Conservation (phyloP, 2,113 vertebrate species). For the Brachionichthys hirsutus region DNA sequence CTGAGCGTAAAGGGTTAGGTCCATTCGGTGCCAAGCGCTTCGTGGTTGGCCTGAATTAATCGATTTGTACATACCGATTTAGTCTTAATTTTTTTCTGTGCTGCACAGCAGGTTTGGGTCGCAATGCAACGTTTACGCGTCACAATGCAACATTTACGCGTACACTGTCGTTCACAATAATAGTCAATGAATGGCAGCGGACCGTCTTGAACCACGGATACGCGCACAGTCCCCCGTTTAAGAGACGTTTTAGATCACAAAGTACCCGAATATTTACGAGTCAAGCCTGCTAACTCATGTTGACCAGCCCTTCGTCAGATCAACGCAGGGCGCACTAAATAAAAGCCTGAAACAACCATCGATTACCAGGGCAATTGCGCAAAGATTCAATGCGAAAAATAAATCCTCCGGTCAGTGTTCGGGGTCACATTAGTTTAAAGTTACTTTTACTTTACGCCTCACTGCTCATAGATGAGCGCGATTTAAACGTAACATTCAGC, state of each 20-base stretch:
- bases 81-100: neutral
- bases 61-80: neutral
- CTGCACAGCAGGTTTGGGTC: conserved; percentile 18
- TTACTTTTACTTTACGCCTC: too few species aligned
- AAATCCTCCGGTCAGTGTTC: too few species aligned
- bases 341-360: conserved; percentile 1
- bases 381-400: too few species aligned
- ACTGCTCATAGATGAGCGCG: too few species aligned
- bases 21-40: neutral
- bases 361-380: neutral
- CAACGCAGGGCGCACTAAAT: conserved; percentile 29
- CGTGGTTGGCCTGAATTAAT: neutral
- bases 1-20: conserved; percentile 22
- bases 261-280: too few species aligned
- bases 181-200: conserved; percentile 34
- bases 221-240: neutral
- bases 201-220: conserved; percentile 18
- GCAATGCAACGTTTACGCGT: conserved; percentile 44
- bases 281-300: conserved; percentile 17
- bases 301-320: conserved; percentile 35
- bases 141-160: conserved; percentile 23
- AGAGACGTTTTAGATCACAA: neutral
- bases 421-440: too few species aligned
- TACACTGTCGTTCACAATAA: conserved; percentile 37
- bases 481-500: too few species aligned